Evolutionary conservation across 2,888 invertebrate genomes (phyloP), one percentile per base, ranked within the genome.

Genomic region (Sclerodermus sp.): DNA sequence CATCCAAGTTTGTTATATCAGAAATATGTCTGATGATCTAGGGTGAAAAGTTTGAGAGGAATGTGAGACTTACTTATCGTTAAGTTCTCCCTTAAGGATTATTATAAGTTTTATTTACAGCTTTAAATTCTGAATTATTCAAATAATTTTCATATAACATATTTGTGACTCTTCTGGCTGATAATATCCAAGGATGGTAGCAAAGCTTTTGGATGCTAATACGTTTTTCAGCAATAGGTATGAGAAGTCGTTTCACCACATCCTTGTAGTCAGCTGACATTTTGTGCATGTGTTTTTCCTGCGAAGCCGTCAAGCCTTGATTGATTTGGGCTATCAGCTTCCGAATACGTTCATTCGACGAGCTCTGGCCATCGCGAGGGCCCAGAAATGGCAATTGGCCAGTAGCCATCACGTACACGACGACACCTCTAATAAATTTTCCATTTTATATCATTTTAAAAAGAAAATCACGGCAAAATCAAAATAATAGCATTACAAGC

Each of bases 361-460:
- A 66, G 68, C 82, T 64, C 18, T 70, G 67, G 15, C 70, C 78
- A 54, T 72, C 68, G 61, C 54, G 55, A 64, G 79, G 70, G 65
- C 77, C 76, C 50, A 83, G 76, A 78, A 90, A 90, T 42, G 89
- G 89, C 62, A 90, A 79, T 49, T 84, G 84, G 8, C 89, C 89
- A 15, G 87, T 82, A 67, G 87, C 84, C 88, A 89, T 88, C 42
- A 87, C 88, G 79, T 88, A 90, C 55, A 88, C 81, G 53, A 89
- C 87, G 62, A 89, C 86, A 31, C 89, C 89, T 58, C 88, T 88
- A 79, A 13, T n/a, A 13, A 16, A 31, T 42, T 47, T 36, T 45
- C 40, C 15, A 16, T 40, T 38, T 30, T 34, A 16, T 8, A 30
- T 38, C 32, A 32, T 5, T 41, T 47, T 16, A 37, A 30, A 38